Conservation (phyloP, 2,888 invertebrate genomes). For the Cheilosia variabilis region DNA sequence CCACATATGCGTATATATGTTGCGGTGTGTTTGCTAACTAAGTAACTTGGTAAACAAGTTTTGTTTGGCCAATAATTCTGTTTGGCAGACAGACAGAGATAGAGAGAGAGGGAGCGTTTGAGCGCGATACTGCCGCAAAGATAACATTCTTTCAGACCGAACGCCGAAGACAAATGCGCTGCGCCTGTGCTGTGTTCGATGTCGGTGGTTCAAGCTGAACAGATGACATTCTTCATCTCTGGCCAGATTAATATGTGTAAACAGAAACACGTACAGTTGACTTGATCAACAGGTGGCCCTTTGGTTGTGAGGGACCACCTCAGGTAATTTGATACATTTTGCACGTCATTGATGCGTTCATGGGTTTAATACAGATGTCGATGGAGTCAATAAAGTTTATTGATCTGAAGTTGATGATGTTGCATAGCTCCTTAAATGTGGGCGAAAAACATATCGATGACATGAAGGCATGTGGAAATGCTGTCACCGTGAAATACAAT, state of each 20-base stretch:
- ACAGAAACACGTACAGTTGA: constrained; percentile 8
- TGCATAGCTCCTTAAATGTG: background rate
- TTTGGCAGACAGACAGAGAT: constrained; percentile 26
- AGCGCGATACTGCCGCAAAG: constrained; percentile 44
- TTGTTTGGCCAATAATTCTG: constrained; percentile 48
- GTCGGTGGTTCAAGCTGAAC: constrained; percentile 31
- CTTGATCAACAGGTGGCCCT: constrained; percentile 64
- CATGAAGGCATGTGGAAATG: background rate
- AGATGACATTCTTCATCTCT: constrained; percentile 56
- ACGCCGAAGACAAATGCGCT: background rate
- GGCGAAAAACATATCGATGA: background rate
- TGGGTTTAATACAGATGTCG: constrained; percentile 28
- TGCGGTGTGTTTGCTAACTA: constrained; percentile 41
- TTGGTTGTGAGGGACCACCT: background rate
- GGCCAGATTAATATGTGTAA: background rate
- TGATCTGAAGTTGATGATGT: constrained; percentile 17
- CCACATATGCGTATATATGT: constrained; percentile 6
- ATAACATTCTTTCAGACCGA: constrained; percentile 58
- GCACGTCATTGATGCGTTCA: constrained; percentile 63
- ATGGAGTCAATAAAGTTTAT: constrained; percentile 43
- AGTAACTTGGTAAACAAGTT: constrained; percentile 63
- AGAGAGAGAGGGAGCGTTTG: constrained; percentile 29
- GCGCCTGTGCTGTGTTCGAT: background rate
- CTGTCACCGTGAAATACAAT: background rate
- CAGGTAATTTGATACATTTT: constrained; percentile 49